Evolutionary conservation across 2,888 invertebrate genomes (phyloP).

Genomic region (Gryllus longicercus): DNA sequence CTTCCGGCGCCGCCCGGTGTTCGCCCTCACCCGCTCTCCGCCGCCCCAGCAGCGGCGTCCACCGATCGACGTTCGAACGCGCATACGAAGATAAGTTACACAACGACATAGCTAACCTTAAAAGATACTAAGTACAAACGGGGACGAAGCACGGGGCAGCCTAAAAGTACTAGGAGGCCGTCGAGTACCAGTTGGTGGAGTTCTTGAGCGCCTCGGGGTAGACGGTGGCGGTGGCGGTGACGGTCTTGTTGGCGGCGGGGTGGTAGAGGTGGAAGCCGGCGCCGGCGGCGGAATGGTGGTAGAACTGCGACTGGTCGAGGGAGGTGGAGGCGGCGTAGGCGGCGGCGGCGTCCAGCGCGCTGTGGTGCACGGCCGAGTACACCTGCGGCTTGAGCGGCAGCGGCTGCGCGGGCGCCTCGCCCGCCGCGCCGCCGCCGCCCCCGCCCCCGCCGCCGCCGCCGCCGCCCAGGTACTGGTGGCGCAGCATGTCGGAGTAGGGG

Average conservation of each 20-base stretch:
- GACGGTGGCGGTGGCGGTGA: conserved; percentile 40
- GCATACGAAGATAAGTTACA: no score
- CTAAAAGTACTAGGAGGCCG: conserved; percentile 62
- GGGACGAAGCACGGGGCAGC: neutral
- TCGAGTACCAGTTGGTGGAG: conserved; percentile 74
- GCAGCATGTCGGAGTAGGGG: conserved; percentile 49
- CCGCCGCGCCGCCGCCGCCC: conserved; percentile 80
- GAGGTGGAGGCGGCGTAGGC: conserved; percentile 53
- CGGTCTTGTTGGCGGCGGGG: conserved; percentile 63
- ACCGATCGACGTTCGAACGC: no score
- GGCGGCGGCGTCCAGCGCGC: conserved; percentile 58
- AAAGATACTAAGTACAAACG: neutral
- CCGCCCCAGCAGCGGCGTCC: no score
- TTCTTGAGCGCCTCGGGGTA: conserved; percentile 45
- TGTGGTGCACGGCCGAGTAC: conserved; percentile 65
- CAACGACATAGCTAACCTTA: no score
- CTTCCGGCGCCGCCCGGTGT: no score
- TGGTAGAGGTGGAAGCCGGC: conserved; percentile 88
- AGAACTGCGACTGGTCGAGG: conserved; percentile 80
- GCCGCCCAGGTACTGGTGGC: conserved; percentile 64
- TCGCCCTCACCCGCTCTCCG: no score
- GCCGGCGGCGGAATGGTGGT: conserved; percentile 64
- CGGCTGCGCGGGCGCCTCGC: conserved; percentile 56
- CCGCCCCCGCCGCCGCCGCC: conserved; percentile 57
- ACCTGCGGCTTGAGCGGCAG: conserved; percentile 87